Base-by-base conservation (phyloP, 1,140 invertebrate genomes). In the Eriosoma lanigerum region DNA sequence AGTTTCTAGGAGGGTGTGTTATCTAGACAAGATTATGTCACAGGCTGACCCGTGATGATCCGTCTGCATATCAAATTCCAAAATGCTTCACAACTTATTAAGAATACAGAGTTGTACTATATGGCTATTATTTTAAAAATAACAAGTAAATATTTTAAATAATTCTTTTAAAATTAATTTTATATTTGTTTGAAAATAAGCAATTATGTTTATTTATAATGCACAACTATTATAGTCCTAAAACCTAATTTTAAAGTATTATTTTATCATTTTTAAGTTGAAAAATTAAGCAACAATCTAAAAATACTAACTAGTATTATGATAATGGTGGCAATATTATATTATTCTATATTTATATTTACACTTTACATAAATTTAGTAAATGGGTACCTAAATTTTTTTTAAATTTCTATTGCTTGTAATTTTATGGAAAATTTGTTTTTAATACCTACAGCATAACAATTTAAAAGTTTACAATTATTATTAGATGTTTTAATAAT, bases 61-160 rank as follows among this genome's bases (percentile, higher is more conserved):
- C 24, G 75, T 48, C 75, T 60, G 56, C 75, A 78, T n/a, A n/a
- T n/a, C n/a, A n/a, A n/a, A n/a, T 78, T 78, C 75, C 75, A 44
- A 60, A 26, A 38, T 78, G 56, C 8, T 76, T 76, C 46, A 56
- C 60, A 60, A 70, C 24, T 26, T 24, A 29, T 9, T 64, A 17
- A 19, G 24, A 10, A 32, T 60, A 54, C 29, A 5, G 15, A 26
- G 24, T 60, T 26, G 26, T 60, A 17, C 13, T 60, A 29, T 64
- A 15, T 68, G 44, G 48, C 24, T 21, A 24, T 50, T 26, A 0
- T 4, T 70, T 70, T 70, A 0, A 3, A 26, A 70, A 26, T 1
- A n/a, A 15, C 9, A 10, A 70, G n/a, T n/a, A n/a, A n/a, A n/a
- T n/a, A n/a, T n/a, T n/a, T n/a, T n/a, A n/a, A n/a, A n/a, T n/a